Base-by-base conservation (phyloP, 1,140 invertebrate genomes). In the Brachionus manjavacas region DNA sequence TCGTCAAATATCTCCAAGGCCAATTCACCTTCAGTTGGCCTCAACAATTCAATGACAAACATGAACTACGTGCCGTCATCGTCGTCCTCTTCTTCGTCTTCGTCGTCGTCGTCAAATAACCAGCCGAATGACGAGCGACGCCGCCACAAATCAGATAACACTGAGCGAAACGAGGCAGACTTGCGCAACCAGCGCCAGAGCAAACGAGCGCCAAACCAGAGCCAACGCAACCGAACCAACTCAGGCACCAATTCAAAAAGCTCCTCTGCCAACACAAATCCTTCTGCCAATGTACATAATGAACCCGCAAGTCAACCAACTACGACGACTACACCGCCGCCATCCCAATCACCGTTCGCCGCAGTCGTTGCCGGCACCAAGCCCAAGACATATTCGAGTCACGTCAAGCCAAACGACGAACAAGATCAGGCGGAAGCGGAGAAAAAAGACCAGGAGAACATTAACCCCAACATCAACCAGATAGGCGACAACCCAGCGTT, bases 1-100 rank as follows among this genome's bases (percentile, higher is more conserved):
- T 76, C 72, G 16, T 76, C 72, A 35, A 76, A 76, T 52, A 46
- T 76, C 14, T 76, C 72, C 72, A 76, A 76, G 41, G 52, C 72
- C 25, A 76, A 76, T 49, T 76, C 72, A 6, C 72, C 72, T 7
- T 76, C 72, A n/a, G 72, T 76, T 46, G 72, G 41, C 23, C 41
- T 76, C 8, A 76, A 76, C 9, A 76, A 46, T 3, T 76, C 72
- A 9, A 76, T 76, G 72, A 46, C 72, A 49, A 76, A 76, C 72
- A 76, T 76, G 72, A 76, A 76, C 4, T 76, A 76, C 7, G 72
- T 76, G 9, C 72, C 72, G 46, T 76, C 70, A 6, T 74, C 70
- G 31, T 74, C 70, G 0, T 76, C 72, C 20, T 76, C 72, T 20
- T 76, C 72, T 49, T 76, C 72, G 16, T 76, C 72, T 9, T 76